Percentiles rank a stretch among this genome's conserved stretches.
phyloP scores from a whole-genome alignment of 2,888 invertebrate genomes.

The Nomada ruficornis region DNA sequence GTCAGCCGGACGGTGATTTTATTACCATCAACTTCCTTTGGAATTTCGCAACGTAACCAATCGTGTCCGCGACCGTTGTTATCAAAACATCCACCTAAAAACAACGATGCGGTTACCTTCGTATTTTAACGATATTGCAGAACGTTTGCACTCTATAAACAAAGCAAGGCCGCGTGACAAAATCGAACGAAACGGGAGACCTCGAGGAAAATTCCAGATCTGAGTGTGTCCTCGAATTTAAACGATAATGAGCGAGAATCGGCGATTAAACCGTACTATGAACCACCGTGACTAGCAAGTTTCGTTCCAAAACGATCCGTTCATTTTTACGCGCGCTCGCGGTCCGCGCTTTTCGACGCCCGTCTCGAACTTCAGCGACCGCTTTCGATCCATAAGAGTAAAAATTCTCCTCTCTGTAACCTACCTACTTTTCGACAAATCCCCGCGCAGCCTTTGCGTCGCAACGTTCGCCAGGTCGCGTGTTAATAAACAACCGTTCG shows the following conservation, averaged over 20 bases:
- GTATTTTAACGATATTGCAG: conserved; percentile 41
- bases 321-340: conserved; percentile 34
- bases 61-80: conserved; percentile 12
- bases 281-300: conserved; percentile 17
- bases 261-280: conserved; percentile 38
- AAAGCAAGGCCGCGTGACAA: conserved; percentile 64
- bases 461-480: neutral
- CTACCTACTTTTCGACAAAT: no score
- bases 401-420: neutral
- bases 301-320: conserved; percentile 40
- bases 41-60: conserved; percentile 23
- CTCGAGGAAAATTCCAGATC: conserved; percentile 70
- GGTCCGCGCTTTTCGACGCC: no score
- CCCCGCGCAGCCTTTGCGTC: no score
- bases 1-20: neutral
- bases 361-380: neutral
- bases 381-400: neutral
- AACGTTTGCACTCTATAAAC: conserved; percentile 56
- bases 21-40: neutral
- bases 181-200: conserved; percentile 69
- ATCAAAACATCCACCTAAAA: conserved; percentile 53
- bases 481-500: neutral
- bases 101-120: conserved; percentile 26
- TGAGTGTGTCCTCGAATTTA: conserved; percentile 65
- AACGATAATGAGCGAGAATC: conserved; percentile 61